These are phyloP conservation scores for Nasonia oneida DNA, from an alignment of 2,888 invertebrate genomes.

Conservation along the genomic window DNA sequence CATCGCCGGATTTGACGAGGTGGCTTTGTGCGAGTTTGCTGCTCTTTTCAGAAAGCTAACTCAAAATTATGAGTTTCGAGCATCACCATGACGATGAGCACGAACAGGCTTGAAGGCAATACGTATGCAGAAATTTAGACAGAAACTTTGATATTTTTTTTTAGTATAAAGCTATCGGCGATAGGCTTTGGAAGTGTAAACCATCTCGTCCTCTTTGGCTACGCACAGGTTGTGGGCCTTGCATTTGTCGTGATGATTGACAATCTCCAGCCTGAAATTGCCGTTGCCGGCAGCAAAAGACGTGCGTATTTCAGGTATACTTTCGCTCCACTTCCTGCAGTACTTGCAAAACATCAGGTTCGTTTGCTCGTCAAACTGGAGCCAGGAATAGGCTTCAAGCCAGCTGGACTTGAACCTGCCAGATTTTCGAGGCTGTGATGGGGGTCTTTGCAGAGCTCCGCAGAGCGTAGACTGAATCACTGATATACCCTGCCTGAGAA, in stretches of 20 bases:
- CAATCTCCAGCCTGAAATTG: conserved; percentile 88
- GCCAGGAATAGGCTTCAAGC: conserved; percentile 87
- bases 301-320: conserved; percentile 86
- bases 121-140: conserved; percentile 1
- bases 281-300: conserved; percentile 89
- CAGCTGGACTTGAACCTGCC: conserved; percentile 86
- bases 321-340: conserved; percentile 87
- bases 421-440: conserved; percentile 79
- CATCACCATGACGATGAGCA: background rate
- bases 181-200: background rate
- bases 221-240: conserved; percentile 87
- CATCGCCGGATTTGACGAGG: conserved; percentile 23
- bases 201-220: conserved; percentile 78
- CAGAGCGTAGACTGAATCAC: conserved; percentile 73
- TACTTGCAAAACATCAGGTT: conserved; percentile 88
- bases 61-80: background rate
- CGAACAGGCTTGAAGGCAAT: background rate
- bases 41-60: background rate
- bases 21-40: background rate
- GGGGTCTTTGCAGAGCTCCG: conserved; percentile 65
- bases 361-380: conserved; percentile 85
- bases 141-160: background rate
- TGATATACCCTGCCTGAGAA: conserved; percentile 72
- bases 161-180: background rate
- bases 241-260: conserved; percentile 89